Evolutionary conservation across 2,113 vertebrate genomes (phyloP).

Genomic region (Oreochromis aureus): DNA sequence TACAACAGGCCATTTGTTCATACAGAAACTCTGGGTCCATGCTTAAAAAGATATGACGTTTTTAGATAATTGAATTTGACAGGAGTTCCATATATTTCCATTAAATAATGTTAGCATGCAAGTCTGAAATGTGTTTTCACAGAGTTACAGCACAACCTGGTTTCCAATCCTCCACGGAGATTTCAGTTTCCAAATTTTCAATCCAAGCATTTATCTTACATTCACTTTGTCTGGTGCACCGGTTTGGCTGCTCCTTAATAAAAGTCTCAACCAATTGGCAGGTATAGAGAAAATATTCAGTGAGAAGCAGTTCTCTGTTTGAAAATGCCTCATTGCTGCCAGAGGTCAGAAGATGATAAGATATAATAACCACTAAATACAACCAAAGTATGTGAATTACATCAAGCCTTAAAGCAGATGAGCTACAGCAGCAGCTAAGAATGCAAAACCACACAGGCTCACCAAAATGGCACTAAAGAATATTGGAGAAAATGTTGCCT

Average conservation of each 20-base stretch:
- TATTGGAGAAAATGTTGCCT: neutral
- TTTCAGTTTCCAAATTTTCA: neutral
- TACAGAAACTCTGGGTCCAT: neutral
- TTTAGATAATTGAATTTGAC: neutral
- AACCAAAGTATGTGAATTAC: neutral
- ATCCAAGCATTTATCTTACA: neutral
- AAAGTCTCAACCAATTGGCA: too few species aligned
- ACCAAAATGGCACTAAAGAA: neutral
- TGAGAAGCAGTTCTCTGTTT: neutral
- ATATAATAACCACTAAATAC: neutral
- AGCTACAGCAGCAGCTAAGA: neutral
- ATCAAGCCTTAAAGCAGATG: neutral
- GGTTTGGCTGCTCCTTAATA: too few species aligned
- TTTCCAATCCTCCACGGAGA: neutral
- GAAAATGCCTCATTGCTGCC: rapidly evolving
- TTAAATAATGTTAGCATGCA: neutral
- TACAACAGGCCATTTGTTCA: neutral
- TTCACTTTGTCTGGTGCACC: neutral
- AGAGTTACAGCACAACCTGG: neutral
- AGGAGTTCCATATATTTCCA: neutral
- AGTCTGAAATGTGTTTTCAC: neutral
- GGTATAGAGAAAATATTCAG: neutral
- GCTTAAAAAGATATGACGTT: neutral
- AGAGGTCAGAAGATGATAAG: neutral
- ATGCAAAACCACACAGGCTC: neutral